These are phyloP conservation scores for Siniperca chuatsi DNA, from an alignment of 2,113 vertebrate genomes.

Conservation along the genomic window DNA sequence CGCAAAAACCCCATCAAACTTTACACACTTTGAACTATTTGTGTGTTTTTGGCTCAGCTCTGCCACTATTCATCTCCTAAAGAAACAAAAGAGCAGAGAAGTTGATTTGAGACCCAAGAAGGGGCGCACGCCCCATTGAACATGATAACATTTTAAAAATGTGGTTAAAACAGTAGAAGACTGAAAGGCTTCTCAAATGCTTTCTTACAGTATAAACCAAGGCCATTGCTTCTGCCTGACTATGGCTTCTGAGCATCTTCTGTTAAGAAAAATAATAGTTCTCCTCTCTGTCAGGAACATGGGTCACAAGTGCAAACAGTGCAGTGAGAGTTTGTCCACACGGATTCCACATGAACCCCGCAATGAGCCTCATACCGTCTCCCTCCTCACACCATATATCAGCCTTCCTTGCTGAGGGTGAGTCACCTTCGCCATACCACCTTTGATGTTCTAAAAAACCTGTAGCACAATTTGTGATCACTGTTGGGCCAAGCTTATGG, in stretches of 20 bases:
- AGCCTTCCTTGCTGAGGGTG: conserved; percentile 69
- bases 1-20: conserved; percentile 69
- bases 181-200: conserved; percentile 35
- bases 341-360: conserved; percentile 62
- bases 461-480: conserved; percentile 70
- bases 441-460: conserved; percentile 79
- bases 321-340: conserved; percentile 64
- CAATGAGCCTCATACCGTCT: conserved; percentile 67
- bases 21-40: conserved; percentile 45
- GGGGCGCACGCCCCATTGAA: conserved; percentile 53
- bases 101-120: conserved; percentile 56
- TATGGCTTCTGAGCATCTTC: conserved; percentile 22
- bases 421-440: conserved; percentile 64
- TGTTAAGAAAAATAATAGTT: conserved; percentile 29
- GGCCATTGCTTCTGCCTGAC: conserved; percentile 9
- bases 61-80: conserved; percentile 45
- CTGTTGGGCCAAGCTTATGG: conserved; percentile 35
- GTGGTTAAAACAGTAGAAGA: conserved; percentile 51
- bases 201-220: conserved; percentile 42
- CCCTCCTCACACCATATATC: conserved; percentile 68
- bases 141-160: conserved; percentile 58
- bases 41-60: conserved; percentile 49
- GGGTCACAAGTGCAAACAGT: conserved; percentile 54
- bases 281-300: conserved; percentile 31
- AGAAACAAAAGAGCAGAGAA: conserved; percentile 56